A percentile compares a stretch with the other conserved stretches of the same genome.
phyloP scores from a whole-genome alignment of 2,113 vertebrate species.

The Hippocampus zosterae region DNA sequence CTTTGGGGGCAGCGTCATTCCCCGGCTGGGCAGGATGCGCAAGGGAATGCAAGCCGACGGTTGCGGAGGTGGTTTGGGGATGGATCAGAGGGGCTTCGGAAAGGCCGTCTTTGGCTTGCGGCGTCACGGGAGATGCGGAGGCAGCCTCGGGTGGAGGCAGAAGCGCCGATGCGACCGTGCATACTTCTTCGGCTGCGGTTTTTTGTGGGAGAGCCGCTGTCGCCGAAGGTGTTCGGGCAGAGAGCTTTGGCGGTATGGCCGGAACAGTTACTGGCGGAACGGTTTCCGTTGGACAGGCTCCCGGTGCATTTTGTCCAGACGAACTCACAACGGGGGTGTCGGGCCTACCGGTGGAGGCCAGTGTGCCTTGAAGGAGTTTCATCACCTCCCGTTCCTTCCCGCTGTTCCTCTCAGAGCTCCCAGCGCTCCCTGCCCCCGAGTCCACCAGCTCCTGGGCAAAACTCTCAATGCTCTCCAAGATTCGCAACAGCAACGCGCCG shows the following conservation, averaged over 20 bases:
- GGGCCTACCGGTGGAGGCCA: constrained; percentile 75
- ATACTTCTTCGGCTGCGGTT: constrained; percentile 14
- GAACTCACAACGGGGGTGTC: constrained; percentile 54
- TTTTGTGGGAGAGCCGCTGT: neutral
- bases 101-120: constrained; percentile 10
- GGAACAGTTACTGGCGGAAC: constrained; percentile 8
- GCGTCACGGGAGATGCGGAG: constrained; percentile 15
- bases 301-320: neutral
- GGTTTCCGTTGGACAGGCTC: neutral
- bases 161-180: constrained; percentile 2
- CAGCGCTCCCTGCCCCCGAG: constrained; percentile 83
- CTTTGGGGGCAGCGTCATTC: constrained; percentile 24
- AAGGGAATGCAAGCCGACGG: constrained; percentile 26
- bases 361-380: constrained; percentile 92
- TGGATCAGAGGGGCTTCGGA: constrained; percentile 14
- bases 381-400: constrained; percentile 92
- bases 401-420: constrained; percentile 75
- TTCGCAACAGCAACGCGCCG: constrained; percentile 84
- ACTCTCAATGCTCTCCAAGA: constrained; percentile 95
- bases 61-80: constrained; percentile 2
- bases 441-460: constrained; percentile 98
- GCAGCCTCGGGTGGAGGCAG: constrained; percentile 14
- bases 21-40: constrained; percentile 3
- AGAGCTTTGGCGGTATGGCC: constrained; percentile 43
- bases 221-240: constrained; percentile 9